phyloP scores from a whole-genome alignment of 2,888 invertebrate species.

The Rhagonycha lutea region DNA sequence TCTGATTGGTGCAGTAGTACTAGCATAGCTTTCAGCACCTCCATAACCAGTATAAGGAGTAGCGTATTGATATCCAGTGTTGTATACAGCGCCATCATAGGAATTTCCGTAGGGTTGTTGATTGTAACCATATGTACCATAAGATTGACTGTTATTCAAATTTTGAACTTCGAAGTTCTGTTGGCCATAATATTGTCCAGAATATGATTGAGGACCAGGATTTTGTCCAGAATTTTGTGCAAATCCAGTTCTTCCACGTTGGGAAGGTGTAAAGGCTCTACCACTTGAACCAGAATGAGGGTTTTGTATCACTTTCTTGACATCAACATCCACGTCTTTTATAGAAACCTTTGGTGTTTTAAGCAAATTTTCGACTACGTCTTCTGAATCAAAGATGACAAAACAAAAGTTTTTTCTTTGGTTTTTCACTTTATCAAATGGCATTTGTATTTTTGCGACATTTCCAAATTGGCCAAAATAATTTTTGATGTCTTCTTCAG shows the following conservation, averaged over 20 bases:
- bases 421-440: slow-evolving; percentile 95
- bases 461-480: slow-evolving; percentile 92
- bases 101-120: too few relatives aligned
- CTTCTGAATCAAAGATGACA: slow-evolving; percentile 95
- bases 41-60: not conserved
- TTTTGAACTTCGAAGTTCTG: too few relatives aligned
- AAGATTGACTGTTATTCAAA: too few relatives aligned
- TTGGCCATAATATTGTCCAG: too few relatives aligned
- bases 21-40: not conserved
- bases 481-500: slow-evolving; percentile 91
- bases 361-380: slow-evolving; percentile 87
- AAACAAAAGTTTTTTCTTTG: slow-evolving; percentile 97
- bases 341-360: slow-evolving; percentile 93
- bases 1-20: not conserved
- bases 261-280: too few relatives aligned
- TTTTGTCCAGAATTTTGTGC: too few relatives aligned
- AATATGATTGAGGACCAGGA: too few relatives aligned
- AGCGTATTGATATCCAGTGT: not conserved
- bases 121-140: too few relatives aligned
- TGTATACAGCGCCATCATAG: too few relatives aligned
- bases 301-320: slow-evolving; percentile 93
- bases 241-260: too few relatives aligned
- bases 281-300: slow-evolving; percentile 62
- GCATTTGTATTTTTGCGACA: slow-evolving; percentile 94
- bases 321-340: slow-evolving; percentile 92